A percentile compares a stretch with the other conserved stretches of the same genome.
Conservation (phyloP, 2,113 vertebrate genomes). For the Pimephales promelas region DNA sequence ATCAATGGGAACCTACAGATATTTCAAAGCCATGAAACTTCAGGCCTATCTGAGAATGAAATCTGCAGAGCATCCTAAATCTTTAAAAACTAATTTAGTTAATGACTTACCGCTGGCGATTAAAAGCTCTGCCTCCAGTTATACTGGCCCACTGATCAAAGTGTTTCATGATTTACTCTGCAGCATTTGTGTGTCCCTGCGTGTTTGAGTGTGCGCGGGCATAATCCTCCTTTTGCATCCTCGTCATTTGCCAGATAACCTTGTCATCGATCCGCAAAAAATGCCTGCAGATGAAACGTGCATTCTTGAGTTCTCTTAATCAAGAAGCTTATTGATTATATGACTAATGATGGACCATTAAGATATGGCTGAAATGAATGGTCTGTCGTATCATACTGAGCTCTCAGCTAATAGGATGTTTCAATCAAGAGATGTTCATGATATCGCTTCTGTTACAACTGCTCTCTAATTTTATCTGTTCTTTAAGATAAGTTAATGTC, state of each 20-base stretch:
- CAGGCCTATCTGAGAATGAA: slow-evolving; percentile 74
- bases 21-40: slow-evolving; percentile 67
- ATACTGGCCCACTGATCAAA: slow-evolving; percentile 88
- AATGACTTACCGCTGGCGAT: slow-evolving; percentile 88
- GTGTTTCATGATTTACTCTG: slow-evolving; percentile 88
- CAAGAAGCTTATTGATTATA: slow-evolving; percentile 86
- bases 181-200: slow-evolving; percentile 52
- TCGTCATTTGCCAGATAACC: slow-evolving; percentile 93
- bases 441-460: slow-evolving; percentile 63
- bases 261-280: slow-evolving; percentile 91
- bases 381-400: slow-evolving; percentile 69
- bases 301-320: slow-evolving; percentile 87
- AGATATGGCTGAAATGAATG: slow-evolving; percentile 73
- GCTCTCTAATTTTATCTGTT: slow-evolving; percentile 57
- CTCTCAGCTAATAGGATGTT: slow-evolving; percentile 72
- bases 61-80: slow-evolving; percentile 78
- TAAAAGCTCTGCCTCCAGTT: slow-evolving; percentile 91
- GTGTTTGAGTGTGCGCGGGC: slow-evolving; percentile 27
- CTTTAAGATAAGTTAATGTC: slow-evolving; percentile 58
- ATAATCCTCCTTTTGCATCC: slow-evolving; percentile 87
- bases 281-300: slow-evolving; percentile 95
- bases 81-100: slow-evolving; percentile 88
- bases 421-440: slow-evolving; percentile 72
- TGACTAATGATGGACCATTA: slow-evolving; percentile 77
- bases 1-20: slow-evolving; percentile 68